Percentiles rank a stretch among this genome's conserved stretches.
Evolutionary conservation across 1,140 invertebrate genomes (phyloP).

Genomic region (Lethocerus indicus): DNA sequence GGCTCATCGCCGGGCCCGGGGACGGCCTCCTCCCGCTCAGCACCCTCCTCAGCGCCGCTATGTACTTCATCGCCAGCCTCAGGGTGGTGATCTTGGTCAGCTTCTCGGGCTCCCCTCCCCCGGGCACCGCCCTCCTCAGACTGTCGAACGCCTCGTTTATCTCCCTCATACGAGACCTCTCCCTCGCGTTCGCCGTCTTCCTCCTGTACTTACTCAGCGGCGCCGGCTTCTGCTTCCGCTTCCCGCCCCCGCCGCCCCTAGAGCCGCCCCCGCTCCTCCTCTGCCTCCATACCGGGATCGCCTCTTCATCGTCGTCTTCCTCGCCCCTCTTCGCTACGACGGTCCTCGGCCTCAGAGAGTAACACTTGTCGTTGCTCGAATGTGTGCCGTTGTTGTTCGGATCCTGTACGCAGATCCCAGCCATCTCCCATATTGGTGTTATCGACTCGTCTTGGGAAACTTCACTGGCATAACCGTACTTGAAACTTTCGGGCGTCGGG

Average conservation of each 20-base stretch:
- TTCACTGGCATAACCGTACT: too few relatives aligned
- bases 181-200: constrained; percentile 76
- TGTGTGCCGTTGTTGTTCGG: constrained; percentile 15
- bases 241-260: constrained; percentile 17
- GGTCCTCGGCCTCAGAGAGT: constrained; percentile 19
- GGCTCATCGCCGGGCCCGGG: constrained; percentile 14
- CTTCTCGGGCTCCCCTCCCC: constrained; percentile 34
- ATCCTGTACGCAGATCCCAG: too few relatives aligned
- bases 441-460: too few relatives aligned
- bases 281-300: constrained; percentile 13
- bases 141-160: constrained; percentile 77
- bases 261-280: constrained; percentile 22
- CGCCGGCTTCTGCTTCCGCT: constrained; percentile 41
- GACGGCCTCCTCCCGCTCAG: too few relatives aligned
- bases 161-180: constrained; percentile 69
- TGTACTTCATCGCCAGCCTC: constrained; percentile 72
- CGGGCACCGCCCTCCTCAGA: constrained; percentile 54
- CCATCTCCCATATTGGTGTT: too few relatives aligned
- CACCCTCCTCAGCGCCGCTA: constrained; percentile 38
- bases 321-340: constrained; percentile 11
- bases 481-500: too few relatives aligned
- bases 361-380: constrained; percentile 17
- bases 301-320: constrained; percentile 16
- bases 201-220: constrained; percentile 77
- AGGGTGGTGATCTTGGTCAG: constrained; percentile 78